Base-by-base conservation (phyloP, 2,797 vertebrate species). In the Chaetophractus vellerosus region DNA sequence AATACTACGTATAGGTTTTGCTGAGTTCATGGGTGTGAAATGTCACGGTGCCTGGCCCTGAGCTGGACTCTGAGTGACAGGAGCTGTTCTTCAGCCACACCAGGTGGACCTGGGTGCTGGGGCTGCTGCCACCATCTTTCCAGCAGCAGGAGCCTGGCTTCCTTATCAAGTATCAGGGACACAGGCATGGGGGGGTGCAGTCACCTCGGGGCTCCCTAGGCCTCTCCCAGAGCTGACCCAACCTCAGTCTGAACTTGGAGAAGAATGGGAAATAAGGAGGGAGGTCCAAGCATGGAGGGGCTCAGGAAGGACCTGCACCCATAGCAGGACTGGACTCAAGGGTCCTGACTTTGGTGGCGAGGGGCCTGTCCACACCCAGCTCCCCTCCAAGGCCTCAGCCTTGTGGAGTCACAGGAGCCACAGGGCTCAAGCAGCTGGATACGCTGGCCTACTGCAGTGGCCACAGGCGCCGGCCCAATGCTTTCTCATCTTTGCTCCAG, bases 401-500 rank as follows among this genome's bases (percentile, higher is more conserved):
- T 59, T 8, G n/a, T 21, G 45, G 24, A 11, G 38, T 2, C 16
- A 16, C 19, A 26, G 82, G 68, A 83, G 72, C 85, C 24, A 93
- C 55, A 68, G 50, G 71, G 19, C 26, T 23, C 6, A 4, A 6
- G 78, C 63, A 57, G 10, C 86, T 36, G 12, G 68, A n/a, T 9
- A 16, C 9, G 68, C 31, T 6, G 9, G 31, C 38, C 31, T 45
- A 71, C 26, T 2, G 3, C 2, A 26, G 41, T 0, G 26, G 26
- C 66, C 2, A 0, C 8, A 4, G 45, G 7, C 23, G 11, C 41
- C 4, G 0, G 26, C 41, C 72, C n/a, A 33, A 21, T 31, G 41
- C 45, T 6, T 26, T 66, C 52, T 64, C 19, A 0, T 0, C 48
- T 79, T 90, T 19, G 96, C 95, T 94, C 52, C 98, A 99, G 99